Evolutionary conservation across 2,797 vertebrate species (phyloP).

Genomic region (Phrynocephalus guinanensis): DNA sequence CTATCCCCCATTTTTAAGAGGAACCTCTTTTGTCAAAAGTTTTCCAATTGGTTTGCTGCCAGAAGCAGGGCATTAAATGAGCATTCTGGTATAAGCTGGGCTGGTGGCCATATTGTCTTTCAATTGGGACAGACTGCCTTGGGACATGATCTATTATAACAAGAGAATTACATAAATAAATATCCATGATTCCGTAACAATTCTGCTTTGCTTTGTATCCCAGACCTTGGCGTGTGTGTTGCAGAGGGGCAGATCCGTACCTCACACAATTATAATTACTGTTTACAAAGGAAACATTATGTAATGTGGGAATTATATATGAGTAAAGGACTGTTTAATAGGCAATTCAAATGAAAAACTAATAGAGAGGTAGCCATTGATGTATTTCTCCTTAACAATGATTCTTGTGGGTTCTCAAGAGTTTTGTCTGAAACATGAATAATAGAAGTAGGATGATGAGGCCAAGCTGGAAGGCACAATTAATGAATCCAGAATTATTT

Average conservation of each 20-base stretch:
- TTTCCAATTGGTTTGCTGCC: background rate
- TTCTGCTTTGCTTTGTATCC: background rate
- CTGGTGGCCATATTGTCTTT: background rate
- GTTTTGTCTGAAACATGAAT: background rate
- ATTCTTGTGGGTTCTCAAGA: background rate
- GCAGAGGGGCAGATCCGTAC: background rate
- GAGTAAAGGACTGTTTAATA: background rate
- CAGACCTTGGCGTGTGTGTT: background rate
- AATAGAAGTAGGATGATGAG: background rate
- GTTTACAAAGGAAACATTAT: background rate
- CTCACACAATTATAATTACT: background rate
- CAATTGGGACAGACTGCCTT: no score
- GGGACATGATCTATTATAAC: no score
- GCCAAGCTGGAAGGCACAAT: background rate
- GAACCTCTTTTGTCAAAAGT: background rate
- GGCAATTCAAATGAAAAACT: background rate
- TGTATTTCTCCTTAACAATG: background rate
- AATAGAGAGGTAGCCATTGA: background rate
- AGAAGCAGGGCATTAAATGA: background rate
- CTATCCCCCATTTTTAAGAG: background rate
- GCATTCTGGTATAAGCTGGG: background rate
- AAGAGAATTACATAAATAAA: no score
- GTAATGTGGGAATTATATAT: no score
- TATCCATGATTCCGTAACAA: background rate
- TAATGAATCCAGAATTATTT: background rate